These are phyloP conservation scores for Drosophila trapezifrons DNA, from an alignment of 1,140 invertebrate genomes.

Conservation along the genomic window DNA sequence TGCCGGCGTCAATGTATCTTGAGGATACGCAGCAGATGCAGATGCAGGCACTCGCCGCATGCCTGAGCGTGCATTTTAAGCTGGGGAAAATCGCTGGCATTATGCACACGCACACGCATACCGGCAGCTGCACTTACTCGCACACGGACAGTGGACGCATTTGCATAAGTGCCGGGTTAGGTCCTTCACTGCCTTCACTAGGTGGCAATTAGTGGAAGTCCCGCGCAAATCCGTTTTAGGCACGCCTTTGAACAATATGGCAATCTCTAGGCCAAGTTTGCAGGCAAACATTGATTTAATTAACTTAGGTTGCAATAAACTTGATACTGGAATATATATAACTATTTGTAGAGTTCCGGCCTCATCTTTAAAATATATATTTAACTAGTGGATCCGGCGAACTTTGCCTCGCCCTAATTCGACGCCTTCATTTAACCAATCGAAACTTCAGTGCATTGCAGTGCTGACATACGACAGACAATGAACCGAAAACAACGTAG, in stretches of 20 bases:
- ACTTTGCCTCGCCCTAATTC: too few relatives aligned
- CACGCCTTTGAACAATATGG: not conserved
- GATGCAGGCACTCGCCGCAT: conserved; percentile 23
- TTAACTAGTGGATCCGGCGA: too few relatives aligned
- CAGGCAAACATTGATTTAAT: not conserved
- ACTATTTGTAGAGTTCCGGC: too few relatives aligned
- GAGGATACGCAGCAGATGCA: conserved; percentile 47
- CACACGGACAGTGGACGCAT: conserved; percentile 22
- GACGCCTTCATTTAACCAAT: too few relatives aligned
- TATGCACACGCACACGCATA: conserved; percentile 42
- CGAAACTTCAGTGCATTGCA: too few relatives aligned
- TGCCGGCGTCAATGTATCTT: conserved; percentile 61
- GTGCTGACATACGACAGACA: too few relatives aligned
- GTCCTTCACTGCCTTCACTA: conserved; percentile 32
- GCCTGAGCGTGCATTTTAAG: conserved; percentile 39
- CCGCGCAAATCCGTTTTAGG: conserved; percentile 20
- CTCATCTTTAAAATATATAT: too few relatives aligned
- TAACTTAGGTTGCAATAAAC: too few relatives aligned
- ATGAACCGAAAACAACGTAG: too few relatives aligned
- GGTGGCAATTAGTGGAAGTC: conserved; percentile 56
- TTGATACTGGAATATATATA: too few relatives aligned
- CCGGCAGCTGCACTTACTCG: conserved; percentile 8
- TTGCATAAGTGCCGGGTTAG: conserved; percentile 37
- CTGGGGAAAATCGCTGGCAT: conserved; percentile 44
- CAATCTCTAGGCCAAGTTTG: not conserved